Percentiles rank a stretch among this genome's conserved stretches.
Evolutionary conservation across 2,888 invertebrate species (phyloP).

Genomic region (Volucella zonaria): DNA sequence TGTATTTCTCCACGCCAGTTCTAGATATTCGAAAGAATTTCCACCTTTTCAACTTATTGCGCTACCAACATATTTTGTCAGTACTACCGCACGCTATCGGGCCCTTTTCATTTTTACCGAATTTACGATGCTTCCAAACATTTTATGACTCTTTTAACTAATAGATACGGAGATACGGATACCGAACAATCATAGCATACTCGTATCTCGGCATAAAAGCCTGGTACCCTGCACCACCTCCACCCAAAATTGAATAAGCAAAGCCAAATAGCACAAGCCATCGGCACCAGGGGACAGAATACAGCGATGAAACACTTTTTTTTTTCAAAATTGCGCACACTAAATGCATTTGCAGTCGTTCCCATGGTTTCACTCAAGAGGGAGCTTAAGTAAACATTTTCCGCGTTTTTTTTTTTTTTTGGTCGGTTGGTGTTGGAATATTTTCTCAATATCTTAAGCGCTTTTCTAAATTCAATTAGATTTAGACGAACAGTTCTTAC

Average conservation of each 20-base stretch:
- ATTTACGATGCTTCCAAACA: conserved; percentile 60
- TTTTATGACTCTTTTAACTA: conserved; percentile 62
- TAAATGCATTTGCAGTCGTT: conserved; percentile 62
- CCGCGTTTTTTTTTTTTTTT: conserved; percentile 20
- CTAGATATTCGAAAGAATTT: conserved; percentile 17
- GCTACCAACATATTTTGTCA: conserved; percentile 21
- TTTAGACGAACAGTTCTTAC: conserved; percentile 61
- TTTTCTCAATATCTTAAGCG: conserved; percentile 68
- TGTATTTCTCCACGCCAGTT: conserved; percentile 9
- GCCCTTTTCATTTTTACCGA: conserved; percentile 54
- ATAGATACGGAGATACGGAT: conserved; percentile 52
- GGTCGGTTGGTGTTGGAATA: conserved; percentile 10
- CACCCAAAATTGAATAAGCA: neutral
- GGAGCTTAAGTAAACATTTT: conserved; percentile 13
- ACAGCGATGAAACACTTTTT: conserved; percentile 14
- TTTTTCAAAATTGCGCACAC: conserved; percentile 18
- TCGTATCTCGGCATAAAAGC: conserved; percentile 48
- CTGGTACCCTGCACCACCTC: neutral
- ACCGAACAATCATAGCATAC: conserved; percentile 34
- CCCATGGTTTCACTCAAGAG: conserved; percentile 32
- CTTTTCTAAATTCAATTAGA: conserved; percentile 73
- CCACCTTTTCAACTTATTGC: neutral
- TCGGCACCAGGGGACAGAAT: conserved; percentile 8
- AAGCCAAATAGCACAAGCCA: neutral
- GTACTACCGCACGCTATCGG: conserved; percentile 57